Base-by-base conservation (phyloP, 92 coral and sea anemone species). In the Desmophyllum pertusum region DNA sequence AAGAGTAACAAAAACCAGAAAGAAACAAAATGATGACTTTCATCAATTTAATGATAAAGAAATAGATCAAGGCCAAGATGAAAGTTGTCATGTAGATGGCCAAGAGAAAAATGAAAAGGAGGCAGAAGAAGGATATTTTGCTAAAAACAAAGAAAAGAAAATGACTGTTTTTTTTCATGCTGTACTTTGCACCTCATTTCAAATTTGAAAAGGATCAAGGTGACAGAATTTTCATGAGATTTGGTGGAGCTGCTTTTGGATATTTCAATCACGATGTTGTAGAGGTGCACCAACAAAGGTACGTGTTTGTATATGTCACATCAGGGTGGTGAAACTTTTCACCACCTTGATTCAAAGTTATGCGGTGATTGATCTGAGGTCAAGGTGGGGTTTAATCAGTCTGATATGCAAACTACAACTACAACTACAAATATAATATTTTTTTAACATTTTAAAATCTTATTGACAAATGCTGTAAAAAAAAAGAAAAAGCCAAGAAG, bases 161-260 rank as follows among this genome's bases (percentile, higher is more conserved):
- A 69, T 90, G 77, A 90, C 88, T 53, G 15, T 90, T 30, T 83
- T 81, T 52, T 81, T 90, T 72, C 93, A 90, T 69, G 93, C 93
- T 53, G 77, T 90, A 29, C 85, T 90, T n/a, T 68, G 62, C 93
- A 17, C 93, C 93, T 62, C 81, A 89, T 62, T 90, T 81, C 62
- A 72, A 90, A n/a, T 86, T 85, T 82, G 90, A 90, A 27, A 23
- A 67, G 33, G 52, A 3, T 35, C 40, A 73, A 51, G 86, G 82
- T 14, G 90, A 90, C 70, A 68, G 27, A 35, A 75, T 90, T 7
- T 45, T 81, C 46, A 84, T 90, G 72, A 69, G 93, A 10, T 87
- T 87, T 65, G 93, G 82, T 53, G 53, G 42, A 23, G 73, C 73
- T 30, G 30, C 27, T 11, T 84, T 81, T 48, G 81, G 77, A 37